A percentile compares a stretch with the other conserved stretches of the same genome.
These are phyloP conservation scores for Rhabdornis inornatus DNA, from an alignment of 2,113 vertebrate species.

Conservation along the genomic window DNA sequence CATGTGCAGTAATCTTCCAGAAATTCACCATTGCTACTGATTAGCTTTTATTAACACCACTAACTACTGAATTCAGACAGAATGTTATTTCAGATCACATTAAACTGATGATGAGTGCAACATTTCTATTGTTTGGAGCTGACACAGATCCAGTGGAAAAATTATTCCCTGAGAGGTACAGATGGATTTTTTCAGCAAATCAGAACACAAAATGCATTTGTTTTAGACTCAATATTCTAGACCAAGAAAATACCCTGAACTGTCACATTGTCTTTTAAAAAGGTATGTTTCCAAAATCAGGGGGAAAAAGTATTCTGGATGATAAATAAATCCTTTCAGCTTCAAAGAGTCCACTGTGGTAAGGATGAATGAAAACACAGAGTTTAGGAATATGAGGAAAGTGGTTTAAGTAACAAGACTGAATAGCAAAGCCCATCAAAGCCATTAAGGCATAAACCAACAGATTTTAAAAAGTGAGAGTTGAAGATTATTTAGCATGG, in stretches of 20 bases:
- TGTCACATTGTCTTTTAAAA: slow-evolving; percentile 72
- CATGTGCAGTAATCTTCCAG: background rate
- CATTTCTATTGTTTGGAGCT: slow-evolving; percentile 56
- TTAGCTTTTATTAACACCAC: slow-evolving; percentile 67
- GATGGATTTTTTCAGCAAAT: slow-evolving; percentile 51
- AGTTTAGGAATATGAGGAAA: slow-evolving; percentile 69
- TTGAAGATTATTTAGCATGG: slow-evolving; percentile 78
- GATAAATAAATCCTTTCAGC: slow-evolving; percentile 79
- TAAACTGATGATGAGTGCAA: slow-evolving; percentile 19
- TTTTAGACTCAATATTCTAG: slow-evolving; percentile 66
- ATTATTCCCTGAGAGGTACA: background rate
- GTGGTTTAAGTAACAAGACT: slow-evolving; percentile 73
- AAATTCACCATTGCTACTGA: slow-evolving; percentile 61
- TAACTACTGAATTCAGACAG: slow-evolving; percentile 42
- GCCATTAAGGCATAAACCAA: slow-evolving; percentile 81
- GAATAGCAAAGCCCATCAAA: slow-evolving; percentile 79
- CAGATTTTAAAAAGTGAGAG: slow-evolving; percentile 80
- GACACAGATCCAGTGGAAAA: slow-evolving; percentile 58
- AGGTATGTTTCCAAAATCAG: slow-evolving; percentile 75
- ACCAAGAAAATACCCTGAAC: slow-evolving; percentile 66
- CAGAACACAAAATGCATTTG: slow-evolving; percentile 37
- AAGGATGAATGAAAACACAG: slow-evolving; percentile 66
- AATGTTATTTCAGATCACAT: slow-evolving; percentile 61
- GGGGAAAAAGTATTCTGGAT: slow-evolving; percentile 68
- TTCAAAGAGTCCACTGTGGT: slow-evolving; percentile 69